Evolutionary conservation across 2,797 vertebrate species (phyloP).

Genomic region (Neosilurus mollespiculum): DNA sequence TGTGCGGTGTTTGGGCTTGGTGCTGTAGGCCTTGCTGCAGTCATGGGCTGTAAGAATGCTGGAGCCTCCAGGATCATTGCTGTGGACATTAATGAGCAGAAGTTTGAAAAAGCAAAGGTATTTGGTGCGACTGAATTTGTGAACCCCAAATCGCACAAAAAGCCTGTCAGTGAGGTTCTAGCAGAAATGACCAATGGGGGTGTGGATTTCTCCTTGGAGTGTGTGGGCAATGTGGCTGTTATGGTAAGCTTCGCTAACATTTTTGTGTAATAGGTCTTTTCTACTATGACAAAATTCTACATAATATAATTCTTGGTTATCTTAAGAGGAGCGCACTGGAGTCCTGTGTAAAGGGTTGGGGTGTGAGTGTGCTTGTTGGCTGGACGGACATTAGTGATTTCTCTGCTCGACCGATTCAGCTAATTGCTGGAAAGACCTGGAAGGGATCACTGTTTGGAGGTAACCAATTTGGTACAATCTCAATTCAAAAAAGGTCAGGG

Average conservation of each 20-base stretch:
- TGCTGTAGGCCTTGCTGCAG: slow-evolving; percentile 89
- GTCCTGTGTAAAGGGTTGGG: slow-evolving; percentile 87
- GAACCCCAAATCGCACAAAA: slow-evolving; percentile 83
- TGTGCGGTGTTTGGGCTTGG: slow-evolving; percentile 93
- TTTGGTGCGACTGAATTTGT: slow-evolving; percentile 91
- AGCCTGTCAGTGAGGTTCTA: slow-evolving; percentile 84
- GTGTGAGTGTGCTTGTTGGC: slow-evolving; percentile 86
- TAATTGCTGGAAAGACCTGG: slow-evolving; percentile 88
- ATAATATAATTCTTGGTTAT: background rate
- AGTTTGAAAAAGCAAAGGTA: slow-evolving; percentile 83
- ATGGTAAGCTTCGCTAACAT: slow-evolving; percentile 78
- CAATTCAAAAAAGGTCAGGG: too few relatives aligned
- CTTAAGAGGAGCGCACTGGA: slow-evolving; percentile 85
- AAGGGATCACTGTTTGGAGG: slow-evolving; percentile 90
- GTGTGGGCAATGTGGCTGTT: slow-evolving; percentile 84
- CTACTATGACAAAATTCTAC: background rate
- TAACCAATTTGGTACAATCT: slow-evolving; percentile 56
- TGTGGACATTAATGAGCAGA: slow-evolving; percentile 86
- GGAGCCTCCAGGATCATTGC: slow-evolving; percentile 89
- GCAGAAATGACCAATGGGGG: slow-evolving; percentile 87
- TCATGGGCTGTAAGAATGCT: slow-evolving; percentile 91
- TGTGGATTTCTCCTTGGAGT: slow-evolving; percentile 92
- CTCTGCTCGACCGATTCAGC: slow-evolving; percentile 80
- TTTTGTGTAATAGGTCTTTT: background rate
- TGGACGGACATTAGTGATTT: slow-evolving; percentile 84